Base-by-base conservation (phyloP, 2,113 vertebrate genomes). In the Rhagologus leucostigma region DNA sequence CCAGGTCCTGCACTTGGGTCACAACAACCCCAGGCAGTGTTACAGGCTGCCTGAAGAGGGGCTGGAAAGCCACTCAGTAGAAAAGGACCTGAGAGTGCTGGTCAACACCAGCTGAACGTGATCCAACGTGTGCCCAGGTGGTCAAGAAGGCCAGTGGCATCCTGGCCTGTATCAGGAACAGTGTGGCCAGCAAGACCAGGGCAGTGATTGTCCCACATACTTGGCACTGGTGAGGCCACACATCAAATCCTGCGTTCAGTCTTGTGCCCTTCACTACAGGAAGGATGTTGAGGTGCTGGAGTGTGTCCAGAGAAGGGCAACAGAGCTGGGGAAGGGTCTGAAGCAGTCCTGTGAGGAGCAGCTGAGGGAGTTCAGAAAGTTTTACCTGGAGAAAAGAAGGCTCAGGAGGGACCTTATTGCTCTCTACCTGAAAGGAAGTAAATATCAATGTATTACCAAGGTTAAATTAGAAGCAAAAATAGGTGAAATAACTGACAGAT, bases 301-400 rank as follows among this genome's bases (percentile, higher is more conserved):
- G 5, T 1, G 0, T 20, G 19, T 32, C 23, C 32, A 47, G 42
- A 23, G 23, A 17, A 41, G 18, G 33, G 9, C 15, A 35, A 9
- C 0, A 0, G 46, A 68, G 16, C 9, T 63, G 10, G 9, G 4
- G 26, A 53, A 49, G 19, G 7, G 23, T 44, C 32, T 83, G 26
- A 10, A 83, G 37, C 30, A 68, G 27, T 11, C 7, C 5, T 15
- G 3, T 27, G 23, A 69, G 19, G 32, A 19, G 15, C 5, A 3
- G 7, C 21, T 78, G 13, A 74, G 22, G 24, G 20, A 75, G 8
- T 4, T 70, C 15, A 5, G 20, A 27, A 5, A 29, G 3, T n/a
- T 89, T 53, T 11, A 2, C 7, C 21, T 41, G 29, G 13, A 67
- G 7, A 81, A 68, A 39, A 41, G n/a, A 33, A 75, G 24, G 4